Evolutionary conservation across 2,797 vertebrate species (phyloP).

Genomic region (Scleropages formosus): DNA sequence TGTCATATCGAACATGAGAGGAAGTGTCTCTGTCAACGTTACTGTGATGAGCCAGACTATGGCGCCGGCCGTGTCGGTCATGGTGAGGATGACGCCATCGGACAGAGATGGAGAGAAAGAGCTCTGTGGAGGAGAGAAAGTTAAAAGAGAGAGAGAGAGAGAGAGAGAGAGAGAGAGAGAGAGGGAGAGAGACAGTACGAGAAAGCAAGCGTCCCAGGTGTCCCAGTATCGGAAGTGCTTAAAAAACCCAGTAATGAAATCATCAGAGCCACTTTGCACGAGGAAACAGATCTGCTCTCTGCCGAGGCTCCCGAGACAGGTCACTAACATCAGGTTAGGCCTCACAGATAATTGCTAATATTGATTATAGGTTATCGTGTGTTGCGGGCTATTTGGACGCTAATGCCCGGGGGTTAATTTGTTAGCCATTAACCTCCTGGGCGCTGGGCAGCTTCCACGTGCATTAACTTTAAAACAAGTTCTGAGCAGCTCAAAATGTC

Average conservation of each 20-base stretch:
- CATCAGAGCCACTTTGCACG: conserved; percentile 66
- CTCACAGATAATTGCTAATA: conserved; percentile 79
- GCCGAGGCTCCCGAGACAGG: conserved; percentile 69
- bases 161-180: background rate
- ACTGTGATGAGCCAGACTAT: background rate
- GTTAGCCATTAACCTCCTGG: conserved; percentile 78
- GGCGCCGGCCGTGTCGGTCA: background rate
- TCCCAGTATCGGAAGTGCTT: conserved; percentile 47
- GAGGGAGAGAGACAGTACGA: conserved; percentile 32
- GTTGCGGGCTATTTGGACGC: conserved; percentile 76
- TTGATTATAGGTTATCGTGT: conserved; percentile 85
- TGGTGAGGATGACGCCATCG: background rate
- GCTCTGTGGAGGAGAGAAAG: background rate
- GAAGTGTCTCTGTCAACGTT: background rate
- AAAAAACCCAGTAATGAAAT: conserved; percentile 66
- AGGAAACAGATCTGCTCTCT: conserved; percentile 73
- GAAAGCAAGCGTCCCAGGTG: conserved; percentile 68
- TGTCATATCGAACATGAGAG: background rate
- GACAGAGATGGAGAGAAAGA: conserved; percentile 7
- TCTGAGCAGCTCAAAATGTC: conserved; percentile 59
- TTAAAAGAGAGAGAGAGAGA: conserved; percentile 25
- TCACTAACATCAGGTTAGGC: conserved; percentile 69
- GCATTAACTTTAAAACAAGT: conserved; percentile 75
- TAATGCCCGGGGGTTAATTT: conserved; percentile 79
- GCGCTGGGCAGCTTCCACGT: conserved; percentile 58